Base-by-base conservation (phyloP, 2,888 invertebrate species). In the Sisyra terminalis region DNA sequence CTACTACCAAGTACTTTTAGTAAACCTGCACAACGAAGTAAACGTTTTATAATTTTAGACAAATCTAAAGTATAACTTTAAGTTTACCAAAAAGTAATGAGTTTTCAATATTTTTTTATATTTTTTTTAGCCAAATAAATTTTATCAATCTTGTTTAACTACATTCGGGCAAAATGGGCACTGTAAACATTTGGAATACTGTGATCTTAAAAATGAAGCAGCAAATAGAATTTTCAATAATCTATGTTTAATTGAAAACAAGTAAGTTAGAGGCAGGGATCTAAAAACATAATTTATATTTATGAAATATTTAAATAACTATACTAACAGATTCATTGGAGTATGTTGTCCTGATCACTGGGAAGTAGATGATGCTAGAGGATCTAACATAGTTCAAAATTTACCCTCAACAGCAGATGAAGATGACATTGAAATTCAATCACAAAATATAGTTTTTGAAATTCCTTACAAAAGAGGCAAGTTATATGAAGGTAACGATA, bases 321-420 rank as follows among this genome's bases (percentile, higher is more conserved):
- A n/a, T n/a, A n/a, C n/a, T n/a, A n/a, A n/a, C 7, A 24, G 24
- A 24, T 24, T 24, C 7, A 30, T 84, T 43, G 85, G 85, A n/a
- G 73, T 80, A 11, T 86, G 85, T 53, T 84, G 85, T 51, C 76
- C 78, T 1, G 75, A 77, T 42, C 64, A 66, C 46, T 56, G 61
- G 49, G 50, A 58, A n/a, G 16, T 11, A 11, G 15, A 13, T 6
- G 30, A 37, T 15, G 24, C 9, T 10, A 29, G 14, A 11, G 43
- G 43, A 8, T 29, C 37, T 11, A 38, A 38, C 13, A 31, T 43
- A 15, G 31, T 43, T 7, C 29, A 11, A 7, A 18, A 38, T 31
- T 43, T 41, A 61, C 57, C 46, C 52, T 60, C 45, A 55, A 66
- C 47, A 65, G 63, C 50, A 58, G 62, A 46, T 51, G 53, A 42